Evolutionary conservation across 2,888 invertebrate genomes (phyloP).

Genomic region (Koerneria pararmatus): DNA sequence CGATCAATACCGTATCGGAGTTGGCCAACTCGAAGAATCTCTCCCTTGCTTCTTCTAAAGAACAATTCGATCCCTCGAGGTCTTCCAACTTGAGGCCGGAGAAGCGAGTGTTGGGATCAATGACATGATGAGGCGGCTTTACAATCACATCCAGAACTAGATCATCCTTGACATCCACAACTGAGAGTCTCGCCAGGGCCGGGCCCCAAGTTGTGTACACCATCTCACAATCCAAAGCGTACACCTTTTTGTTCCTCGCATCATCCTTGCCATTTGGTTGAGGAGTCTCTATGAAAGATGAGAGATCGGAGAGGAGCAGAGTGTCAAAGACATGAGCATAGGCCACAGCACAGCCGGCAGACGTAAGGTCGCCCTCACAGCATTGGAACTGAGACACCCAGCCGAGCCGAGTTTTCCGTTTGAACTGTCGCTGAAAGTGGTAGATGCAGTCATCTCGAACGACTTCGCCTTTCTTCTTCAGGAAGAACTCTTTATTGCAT

Average conservation of each 20-base stretch:
- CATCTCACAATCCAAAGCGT: constrained; percentile 86
- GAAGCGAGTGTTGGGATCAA: constrained; percentile 87
- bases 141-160: constrained; percentile 27
- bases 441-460: too few relatives aligned
- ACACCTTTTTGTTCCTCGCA: constrained; percentile 64
- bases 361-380: constrained; percentile 67
- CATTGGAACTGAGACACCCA: constrained; percentile 67
- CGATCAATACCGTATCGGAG: constrained; percentile 86
- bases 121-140: constrained; percentile 67
- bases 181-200: constrained; percentile 47
- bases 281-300: constrained; percentile 45
- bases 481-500: constrained; percentile 73
- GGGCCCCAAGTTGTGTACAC: constrained; percentile 50
- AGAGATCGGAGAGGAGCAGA: constrained; percentile 32
- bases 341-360: constrained; percentile 78
- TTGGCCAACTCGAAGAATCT: constrained; percentile 83
- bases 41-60: constrained; percentile 63
- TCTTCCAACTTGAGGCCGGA: constrained; percentile 82
- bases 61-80: constrained; percentile 75
- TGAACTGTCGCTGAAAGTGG: too few relatives aligned
- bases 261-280: constrained; percentile 35
- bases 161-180: constrained; percentile 46
- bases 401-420: too few relatives aligned
- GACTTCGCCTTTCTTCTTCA: constrained; percentile 74
- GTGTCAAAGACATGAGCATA: constrained; percentile 60